Base-by-base conservation (phyloP, 1,140 invertebrate genomes). In the Nebria ingens region DNA sequence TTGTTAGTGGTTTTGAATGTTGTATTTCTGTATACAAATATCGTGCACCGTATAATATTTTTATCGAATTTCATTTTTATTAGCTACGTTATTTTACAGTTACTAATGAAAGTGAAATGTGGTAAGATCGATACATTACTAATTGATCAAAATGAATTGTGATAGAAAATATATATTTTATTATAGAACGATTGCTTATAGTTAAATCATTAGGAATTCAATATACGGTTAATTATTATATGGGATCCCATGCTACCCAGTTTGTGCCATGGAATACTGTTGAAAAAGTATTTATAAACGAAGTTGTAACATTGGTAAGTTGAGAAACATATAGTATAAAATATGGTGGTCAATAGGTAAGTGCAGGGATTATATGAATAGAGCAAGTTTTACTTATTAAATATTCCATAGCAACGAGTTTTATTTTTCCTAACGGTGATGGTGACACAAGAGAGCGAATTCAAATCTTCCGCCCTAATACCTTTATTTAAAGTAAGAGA, bases 201-300 rank as follows among this genome's bases (percentile, higher is more conserved):
- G 70, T 80, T 21, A 68, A 76, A 65, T 71, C 73, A 54, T 65
- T 81, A 40, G 79, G 77, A 11, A 61, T 78, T 50, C 78, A 81
- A 61, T 73, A 75, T 17, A 64, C 62, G 64, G 68, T 62, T 52
- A 67, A 73, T 54, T 68, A 68, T 56, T 69, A 68, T 52, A 58
- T 71, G 56, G 70, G 67, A 9, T 63, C 68, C 25, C 69, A 61
- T 9, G 65, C 68, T 6, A 69, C 61, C 34, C 63, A 70, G 57
- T 76, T 79, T 59, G 70, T 81, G 60, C 72, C 76, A 42, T 73
- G 72, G 64, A 68, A 72, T 6, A 69, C 64, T 50, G 68, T 81
- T n/a, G 65, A 77, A 53, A 74, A 78, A 64, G 64, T 81, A 55
- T 75, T 80, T 56, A 78, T 81, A 15, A 80, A 81, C 64, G 79